These are phyloP conservation scores for Serrognathus titanus DNA, from an alignment of 2,888 invertebrate species.

Conservation along the genomic window DNA sequence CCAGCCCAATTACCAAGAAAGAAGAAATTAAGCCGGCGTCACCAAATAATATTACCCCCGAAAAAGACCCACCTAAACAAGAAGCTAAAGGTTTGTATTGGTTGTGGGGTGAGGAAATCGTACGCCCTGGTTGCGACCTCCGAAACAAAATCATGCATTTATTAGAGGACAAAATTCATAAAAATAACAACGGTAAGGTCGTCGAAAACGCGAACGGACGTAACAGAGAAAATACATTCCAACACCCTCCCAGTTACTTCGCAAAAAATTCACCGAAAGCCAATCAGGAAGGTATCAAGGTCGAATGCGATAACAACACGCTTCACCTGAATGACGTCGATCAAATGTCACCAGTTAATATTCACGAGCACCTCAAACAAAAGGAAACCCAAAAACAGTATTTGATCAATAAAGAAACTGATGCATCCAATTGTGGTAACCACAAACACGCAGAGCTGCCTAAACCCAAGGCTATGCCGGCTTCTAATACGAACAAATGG, in stretches of 20 bases:
- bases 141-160: constrained; percentile 39
- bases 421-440: not conserved
- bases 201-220: not conserved
- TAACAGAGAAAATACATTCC: not conserved
- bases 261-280: not conserved
- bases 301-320: constrained; percentile 14
- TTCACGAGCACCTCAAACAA: not conserved
- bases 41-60: too few species aligned
- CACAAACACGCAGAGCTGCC: not conserved
- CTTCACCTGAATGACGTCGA: constrained; percentile 7
- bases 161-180: constrained; percentile 33
- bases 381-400: not conserved
- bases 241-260: not conserved
- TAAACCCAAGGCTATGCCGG: not conserved
- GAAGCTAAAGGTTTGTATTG: constrained; percentile 25
- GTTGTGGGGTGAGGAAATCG: constrained; percentile 42
- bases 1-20: too few species aligned
- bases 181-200: not conserved
- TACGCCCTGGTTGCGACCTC: constrained; percentile 41
- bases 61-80: too few species aligned
- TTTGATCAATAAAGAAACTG: too few species aligned
- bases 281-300: constrained; percentile 9
- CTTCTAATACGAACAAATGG: not conserved
- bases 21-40: too few species aligned
- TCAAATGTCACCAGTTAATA: not conserved